Percentiles rank a stretch among this genome's conserved stretches.
Evolutionary conservation across 2,113 vertebrate genomes (phyloP).

Genomic region (Oophaga pumilio): DNA sequence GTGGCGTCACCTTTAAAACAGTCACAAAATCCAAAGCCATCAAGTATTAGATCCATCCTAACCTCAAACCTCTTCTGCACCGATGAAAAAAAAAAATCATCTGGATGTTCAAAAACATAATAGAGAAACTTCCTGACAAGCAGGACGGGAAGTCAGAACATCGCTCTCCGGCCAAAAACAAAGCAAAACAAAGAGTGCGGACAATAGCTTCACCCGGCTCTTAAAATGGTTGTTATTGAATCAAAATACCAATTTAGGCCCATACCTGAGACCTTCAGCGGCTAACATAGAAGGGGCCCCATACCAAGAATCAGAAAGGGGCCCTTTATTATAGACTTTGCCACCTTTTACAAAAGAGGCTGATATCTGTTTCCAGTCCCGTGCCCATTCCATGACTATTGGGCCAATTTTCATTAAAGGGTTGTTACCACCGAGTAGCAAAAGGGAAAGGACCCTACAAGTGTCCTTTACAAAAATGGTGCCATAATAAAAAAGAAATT

Average conservation of each 20-base stretch:
- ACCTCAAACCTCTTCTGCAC: not conserved
- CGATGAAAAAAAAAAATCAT: not conserved
- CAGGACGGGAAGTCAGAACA: constrained; percentile 14
- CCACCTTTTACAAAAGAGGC: too few species aligned
- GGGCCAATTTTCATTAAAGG: not conserved
- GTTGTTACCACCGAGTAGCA: too few species aligned
- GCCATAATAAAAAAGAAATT: too few species aligned
- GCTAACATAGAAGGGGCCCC: not conserved
- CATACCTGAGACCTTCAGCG: not conserved
- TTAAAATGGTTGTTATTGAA: not conserved
- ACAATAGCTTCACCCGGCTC: not conserved
- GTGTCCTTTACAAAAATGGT: too few species aligned
- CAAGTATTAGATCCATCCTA: not conserved
- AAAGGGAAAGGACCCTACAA: too few species aligned
- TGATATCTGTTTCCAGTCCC: too few species aligned
- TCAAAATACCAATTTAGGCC: not conserved
- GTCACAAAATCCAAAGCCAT: not conserved
- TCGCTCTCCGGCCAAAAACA: not conserved
- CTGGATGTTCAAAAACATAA: not conserved
- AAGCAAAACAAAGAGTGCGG: not conserved
- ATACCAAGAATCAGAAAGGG: not conserved
- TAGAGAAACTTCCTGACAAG: not conserved
- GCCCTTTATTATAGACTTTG: not conserved
- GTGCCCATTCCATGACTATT: not conserved
- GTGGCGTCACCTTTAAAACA: not conserved